phyloP scores from a whole-genome alignment of 2,113 vertebrate genomes.

The Rhipidura dahli region DNA sequence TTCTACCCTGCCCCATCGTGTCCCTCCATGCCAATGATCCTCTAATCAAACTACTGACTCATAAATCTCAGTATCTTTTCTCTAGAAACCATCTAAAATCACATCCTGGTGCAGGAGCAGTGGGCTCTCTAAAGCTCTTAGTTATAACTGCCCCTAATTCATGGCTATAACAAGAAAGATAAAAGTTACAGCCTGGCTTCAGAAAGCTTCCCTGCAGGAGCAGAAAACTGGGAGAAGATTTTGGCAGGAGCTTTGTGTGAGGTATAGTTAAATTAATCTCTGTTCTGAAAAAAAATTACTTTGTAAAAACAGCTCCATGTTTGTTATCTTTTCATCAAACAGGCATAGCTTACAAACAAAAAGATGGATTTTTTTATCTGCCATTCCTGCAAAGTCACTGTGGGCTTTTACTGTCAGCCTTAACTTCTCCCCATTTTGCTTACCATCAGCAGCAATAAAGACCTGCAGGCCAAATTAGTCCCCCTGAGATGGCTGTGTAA shows the following conservation, averaged over 20 bases:
- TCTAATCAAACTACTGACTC: not conserved
- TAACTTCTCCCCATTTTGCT: not conserved
- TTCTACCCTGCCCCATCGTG: not conserved
- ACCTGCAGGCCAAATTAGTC: not conserved
- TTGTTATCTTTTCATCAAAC: not conserved
- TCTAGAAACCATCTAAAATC: not conserved
- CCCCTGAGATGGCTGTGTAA: not conserved
- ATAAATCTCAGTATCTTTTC: not conserved
- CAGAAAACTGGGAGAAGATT: not conserved
- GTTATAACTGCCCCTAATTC: not conserved
- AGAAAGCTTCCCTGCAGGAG: not conserved
- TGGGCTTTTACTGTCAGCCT: not conserved
- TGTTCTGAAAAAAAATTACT: not conserved
- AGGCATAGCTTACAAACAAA: not conserved
- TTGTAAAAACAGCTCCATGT: not conserved
- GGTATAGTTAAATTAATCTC: not conserved
- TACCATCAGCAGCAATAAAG: not conserved
- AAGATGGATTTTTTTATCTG: not conserved
- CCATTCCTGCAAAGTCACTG: not conserved
- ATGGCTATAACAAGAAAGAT: not conserved
- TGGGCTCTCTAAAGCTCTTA: not conserved
- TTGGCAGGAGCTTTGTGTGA: not conserved
- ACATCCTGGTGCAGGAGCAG: not conserved
- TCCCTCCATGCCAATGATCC: not conserved
- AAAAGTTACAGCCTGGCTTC: not conserved